Conservation (phyloP, 2,797 vertebrate genomes). For the Loriculus beryllinus region DNA sequence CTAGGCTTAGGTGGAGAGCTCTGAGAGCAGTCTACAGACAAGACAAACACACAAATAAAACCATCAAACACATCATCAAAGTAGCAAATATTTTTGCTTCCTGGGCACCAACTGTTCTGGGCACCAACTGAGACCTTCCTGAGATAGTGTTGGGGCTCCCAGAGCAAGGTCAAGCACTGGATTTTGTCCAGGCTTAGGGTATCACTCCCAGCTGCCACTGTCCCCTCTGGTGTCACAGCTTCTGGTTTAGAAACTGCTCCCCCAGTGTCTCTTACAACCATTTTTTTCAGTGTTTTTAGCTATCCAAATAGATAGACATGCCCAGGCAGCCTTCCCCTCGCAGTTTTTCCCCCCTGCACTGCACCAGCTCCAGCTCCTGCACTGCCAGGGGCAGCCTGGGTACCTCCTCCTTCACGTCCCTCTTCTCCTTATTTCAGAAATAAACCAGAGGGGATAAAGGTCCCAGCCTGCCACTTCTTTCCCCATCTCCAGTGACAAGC, state of each 20-base stretch:
- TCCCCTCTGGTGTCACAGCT: neutral
- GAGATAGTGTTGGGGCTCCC: neutral
- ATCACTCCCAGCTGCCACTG: neutral
- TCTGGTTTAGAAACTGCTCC: neutral
- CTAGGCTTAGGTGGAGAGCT: conserved; percentile 72
- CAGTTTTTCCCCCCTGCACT: neutral
- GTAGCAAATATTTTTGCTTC: neutral
- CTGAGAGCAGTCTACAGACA: conserved; percentile 65
- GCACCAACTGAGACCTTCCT: neutral
- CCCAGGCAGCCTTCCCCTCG: neutral
- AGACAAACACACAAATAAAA: neutral
- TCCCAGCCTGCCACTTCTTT: neutral
- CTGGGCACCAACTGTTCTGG: neutral
- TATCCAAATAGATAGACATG: accelerated
- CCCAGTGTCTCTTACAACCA: neutral
- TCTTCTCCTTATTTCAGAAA: neutral
- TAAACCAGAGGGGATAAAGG: neutral
- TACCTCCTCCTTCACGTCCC: neutral
- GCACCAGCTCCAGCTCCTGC: neutral
- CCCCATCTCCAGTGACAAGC: neutral
- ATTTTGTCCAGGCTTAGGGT: neutral
- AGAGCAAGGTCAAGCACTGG: neutral
- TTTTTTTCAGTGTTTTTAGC: neutral
- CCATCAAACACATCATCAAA: neutral
- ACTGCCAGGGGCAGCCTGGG: neutral